Evolutionary conservation across 1,140 invertebrate species (phyloP), one percentile per base, ranked within the genome.

Genomic region (Andrena cerasifolii): DNA sequence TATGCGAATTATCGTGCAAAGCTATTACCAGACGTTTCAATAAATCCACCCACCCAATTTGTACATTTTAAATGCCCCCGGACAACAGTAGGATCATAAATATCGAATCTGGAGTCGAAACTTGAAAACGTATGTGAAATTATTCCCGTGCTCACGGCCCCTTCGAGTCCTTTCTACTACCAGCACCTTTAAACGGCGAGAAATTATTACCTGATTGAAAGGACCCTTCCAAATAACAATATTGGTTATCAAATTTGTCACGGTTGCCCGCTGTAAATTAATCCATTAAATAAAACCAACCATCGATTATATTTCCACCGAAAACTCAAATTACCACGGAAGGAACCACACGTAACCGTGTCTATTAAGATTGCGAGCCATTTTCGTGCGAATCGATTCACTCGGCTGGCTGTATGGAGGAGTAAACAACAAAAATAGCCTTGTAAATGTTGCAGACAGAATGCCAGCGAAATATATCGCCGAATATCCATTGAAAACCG

Each of bases 391-490:
- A 47, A 71, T 61, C 3, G 31, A 58, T 70, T 16, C 24, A 6
- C 2, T n/a, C 1, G 36, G 6, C 18, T 0, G 1, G 7, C 7
- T 36, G n/a, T 8, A 33, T 2, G 14, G 2, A 54, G 16, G 5
- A 12, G 18, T 43, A 65, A 65, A 65, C 16, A 21, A 14, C 26
- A 40, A 43, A n/a, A 61, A 40, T 3, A 7, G n/a, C 14, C 2
- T 3, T 18, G 3, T 5, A 53, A 6, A 33, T 1, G 1, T 26
- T 33, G 18, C 1, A 36, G 3, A 16, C 26, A 74, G 54, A 43
- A 54, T 43, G 1, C 4, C 33, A 33, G 61, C 49, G 61, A 66
- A 66, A 54, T 74, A 40, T 28, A 54, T 7, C 16, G 31, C 18
- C n/a, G 8, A 18, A 14, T 5, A 73, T 4, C 6, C 1, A 4